Evolutionary conservation across 2,113 vertebrate genomes (phyloP).

Genomic region (Suricata suricatta): DNA sequence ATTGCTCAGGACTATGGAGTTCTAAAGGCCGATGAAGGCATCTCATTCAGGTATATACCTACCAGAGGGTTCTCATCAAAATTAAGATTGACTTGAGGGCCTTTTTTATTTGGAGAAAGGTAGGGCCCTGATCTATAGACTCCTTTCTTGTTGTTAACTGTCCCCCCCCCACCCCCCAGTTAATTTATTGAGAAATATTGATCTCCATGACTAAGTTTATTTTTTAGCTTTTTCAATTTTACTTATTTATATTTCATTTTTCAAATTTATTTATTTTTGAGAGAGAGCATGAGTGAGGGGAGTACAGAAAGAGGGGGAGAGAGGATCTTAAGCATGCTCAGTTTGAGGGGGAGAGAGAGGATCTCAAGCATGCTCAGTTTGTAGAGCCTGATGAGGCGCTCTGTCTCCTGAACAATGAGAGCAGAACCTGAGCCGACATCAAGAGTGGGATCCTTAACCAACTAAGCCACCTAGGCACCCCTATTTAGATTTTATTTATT

Average conservation of each 20-base stretch:
- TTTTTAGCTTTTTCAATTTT: too few species aligned
- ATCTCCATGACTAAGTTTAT: not conserved
- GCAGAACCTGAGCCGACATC: too few species aligned
- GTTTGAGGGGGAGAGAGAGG: not conserved
- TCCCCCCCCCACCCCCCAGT: not conserved
- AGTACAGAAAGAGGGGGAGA: not conserved
- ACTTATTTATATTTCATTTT: not conserved
- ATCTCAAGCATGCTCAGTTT: not conserved
- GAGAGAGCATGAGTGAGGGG: not conserved
- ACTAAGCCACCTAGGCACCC: too few species aligned
- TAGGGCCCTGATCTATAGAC: not conserved
- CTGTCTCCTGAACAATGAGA: too few species aligned
- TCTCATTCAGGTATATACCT: constrained; percentile 93
- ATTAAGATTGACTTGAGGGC: not conserved
- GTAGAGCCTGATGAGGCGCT: too few species aligned
- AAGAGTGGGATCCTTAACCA: too few species aligned
- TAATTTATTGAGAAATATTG: not conserved
- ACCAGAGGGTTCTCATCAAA: not conserved
- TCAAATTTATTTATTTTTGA: too few species aligned
- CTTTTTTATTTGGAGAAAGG: constrained; percentile 12
- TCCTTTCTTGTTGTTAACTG: not conserved
- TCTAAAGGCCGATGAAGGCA: constrained; percentile 96
- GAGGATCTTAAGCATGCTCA: not conserved
- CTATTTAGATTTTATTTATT: not conserved
- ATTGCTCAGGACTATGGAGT: constrained; percentile 96